Percentiles rank a stretch among this genome's conserved stretches.
These are phyloP conservation scores for Luidia sarsii DNA, from an alignment of 53 echinoderm and acorn worm genomes.

Conservation along the genomic window DNA sequence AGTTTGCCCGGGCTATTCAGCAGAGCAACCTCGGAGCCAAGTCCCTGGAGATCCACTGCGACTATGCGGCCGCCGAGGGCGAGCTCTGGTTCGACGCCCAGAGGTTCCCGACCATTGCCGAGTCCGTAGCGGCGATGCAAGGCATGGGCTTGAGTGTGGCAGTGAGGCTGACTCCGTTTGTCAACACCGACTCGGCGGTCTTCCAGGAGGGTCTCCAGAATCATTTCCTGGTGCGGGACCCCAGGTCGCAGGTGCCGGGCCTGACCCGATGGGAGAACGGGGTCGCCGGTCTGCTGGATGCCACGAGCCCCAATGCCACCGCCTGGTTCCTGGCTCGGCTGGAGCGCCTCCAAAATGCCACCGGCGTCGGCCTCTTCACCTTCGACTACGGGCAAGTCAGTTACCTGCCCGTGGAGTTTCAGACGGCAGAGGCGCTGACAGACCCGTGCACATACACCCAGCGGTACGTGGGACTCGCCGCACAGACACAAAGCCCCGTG, in stretches of 20 bases:
- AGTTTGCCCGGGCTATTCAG: constrained; percentile 45
- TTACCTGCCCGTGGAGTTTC: constrained; percentile 86
- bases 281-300: constrained; percentile 78
- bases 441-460: constrained; percentile 81
- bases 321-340: constrained; percentile 69
- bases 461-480: constrained; percentile 65
- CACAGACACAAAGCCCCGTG: constrained; percentile 34
- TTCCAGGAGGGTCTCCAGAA: constrained; percentile 66
- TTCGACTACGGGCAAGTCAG: constrained; percentile 94
- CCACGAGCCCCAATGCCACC: constrained; percentile 61
- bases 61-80: constrained; percentile 66
- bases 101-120: constrained; percentile 62
- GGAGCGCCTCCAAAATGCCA: constrained; percentile 31
- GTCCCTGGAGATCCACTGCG: constrained; percentile 70
- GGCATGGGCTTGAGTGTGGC: constrained; percentile 57
- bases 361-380: constrained; percentile 69
- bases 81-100: constrained; percentile 72
- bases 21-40: constrained; percentile 51
- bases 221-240: constrained; percentile 74
- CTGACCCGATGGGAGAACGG: constrained; percentile 77
- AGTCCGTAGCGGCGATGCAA: constrained; percentile 44
- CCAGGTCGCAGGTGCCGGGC: constrained; percentile 79
- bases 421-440: constrained; percentile 49
- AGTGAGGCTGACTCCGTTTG: constrained; percentile 71
- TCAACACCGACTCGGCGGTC: constrained; percentile 68